These are phyloP conservation scores for Zaprionus vittiger DNA, from an alignment of 1,140 invertebrate genomes.

Conservation along the genomic window DNA sequence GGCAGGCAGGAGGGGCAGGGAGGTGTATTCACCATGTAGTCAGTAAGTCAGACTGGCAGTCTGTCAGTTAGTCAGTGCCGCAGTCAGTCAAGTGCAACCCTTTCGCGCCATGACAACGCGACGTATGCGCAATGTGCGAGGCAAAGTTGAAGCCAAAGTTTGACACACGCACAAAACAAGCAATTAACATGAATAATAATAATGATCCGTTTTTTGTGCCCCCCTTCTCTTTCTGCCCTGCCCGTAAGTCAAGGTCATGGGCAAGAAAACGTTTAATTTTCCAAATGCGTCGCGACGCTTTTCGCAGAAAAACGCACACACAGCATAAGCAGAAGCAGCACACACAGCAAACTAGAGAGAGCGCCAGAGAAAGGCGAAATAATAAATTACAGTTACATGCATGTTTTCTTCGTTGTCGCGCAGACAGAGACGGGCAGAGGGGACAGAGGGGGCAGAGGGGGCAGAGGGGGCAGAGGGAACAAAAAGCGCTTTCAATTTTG, in stretches of 20 bases:
- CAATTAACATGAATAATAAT: slow-evolving; percentile 77
- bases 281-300: slow-evolving; percentile 50
- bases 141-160: slow-evolving; percentile 33
- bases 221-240: not conserved
- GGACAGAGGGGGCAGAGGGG: not conserved
- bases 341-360: slow-evolving; percentile 44
- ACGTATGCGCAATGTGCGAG: slow-evolving; percentile 70
- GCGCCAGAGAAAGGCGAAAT: slow-evolving; percentile 36
- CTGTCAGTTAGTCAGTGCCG: not conserved
- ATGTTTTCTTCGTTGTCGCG: slow-evolving; percentile 9
- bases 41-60: not conserved
- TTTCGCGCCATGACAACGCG: slow-evolving; percentile 60
- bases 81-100: slow-evolving; percentile 59
- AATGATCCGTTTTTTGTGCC: slow-evolving; percentile 22
- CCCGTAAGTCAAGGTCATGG: slow-evolving; percentile 6
- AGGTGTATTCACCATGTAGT: not conserved
- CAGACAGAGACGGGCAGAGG: not conserved
- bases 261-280: slow-evolving; percentile 50
- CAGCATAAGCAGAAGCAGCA: not conserved
- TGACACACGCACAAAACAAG: slow-evolving; percentile 64
- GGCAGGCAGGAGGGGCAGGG: not conserved
- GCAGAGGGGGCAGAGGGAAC: not conserved
- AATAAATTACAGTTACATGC: slow-evolving; percentile 43
- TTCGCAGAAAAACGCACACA: slow-evolving; percentile 27
- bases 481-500: slow-evolving; percentile 27